Percentiles rank a stretch among this genome's conserved stretches.
These are phyloP conservation scores for Rhyacophila evoluta DNA, from an alignment of 2,888 invertebrate genomes.

Conservation along the genomic window DNA sequence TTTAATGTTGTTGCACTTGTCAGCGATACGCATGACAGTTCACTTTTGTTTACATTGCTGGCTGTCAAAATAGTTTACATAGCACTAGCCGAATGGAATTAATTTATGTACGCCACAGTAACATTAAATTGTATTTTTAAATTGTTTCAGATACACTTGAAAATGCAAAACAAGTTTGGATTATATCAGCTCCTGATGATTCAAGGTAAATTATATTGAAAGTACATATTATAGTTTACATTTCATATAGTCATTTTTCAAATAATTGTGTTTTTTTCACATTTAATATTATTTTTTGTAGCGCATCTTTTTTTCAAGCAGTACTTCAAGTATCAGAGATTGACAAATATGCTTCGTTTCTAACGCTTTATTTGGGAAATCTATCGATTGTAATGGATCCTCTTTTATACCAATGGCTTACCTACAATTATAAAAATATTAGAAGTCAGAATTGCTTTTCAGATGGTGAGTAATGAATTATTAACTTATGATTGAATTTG, in stretches of 20 bases:
- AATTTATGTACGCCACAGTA: too few relatives aligned
- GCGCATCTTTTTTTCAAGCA: constrained; percentile 60
- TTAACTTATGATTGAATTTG: too few relatives aligned
- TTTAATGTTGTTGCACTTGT: too few relatives aligned
- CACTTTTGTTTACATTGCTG: too few relatives aligned
- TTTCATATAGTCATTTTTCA: too few relatives aligned
- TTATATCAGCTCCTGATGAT: constrained; percentile 69
- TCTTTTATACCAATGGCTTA: constrained; percentile 74
- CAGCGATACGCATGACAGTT: too few relatives aligned
- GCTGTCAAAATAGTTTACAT: too few relatives aligned
- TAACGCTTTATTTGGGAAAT: constrained; percentile 67
- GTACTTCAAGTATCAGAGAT: constrained; percentile 60
- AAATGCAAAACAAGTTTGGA: constrained; percentile 67
- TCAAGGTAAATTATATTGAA: not conserved
- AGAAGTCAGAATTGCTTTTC: not conserved
- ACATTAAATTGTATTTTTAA: too few relatives aligned
- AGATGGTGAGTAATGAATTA: not conserved
- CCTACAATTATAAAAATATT: constrained; percentile 62
- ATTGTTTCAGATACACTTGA: constrained; percentile 56
- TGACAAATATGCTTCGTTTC: constrained; percentile 62
- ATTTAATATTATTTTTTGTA: constrained; percentile 55
- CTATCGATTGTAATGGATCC: constrained; percentile 73
- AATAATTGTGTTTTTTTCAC: too few relatives aligned
- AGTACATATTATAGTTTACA: constrained; percentile 43
- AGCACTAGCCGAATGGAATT: too few relatives aligned